These are phyloP conservation scores for Poecilia picta DNA, from an alignment of 2,797 vertebrate genomes.

Conservation along the genomic window DNA sequence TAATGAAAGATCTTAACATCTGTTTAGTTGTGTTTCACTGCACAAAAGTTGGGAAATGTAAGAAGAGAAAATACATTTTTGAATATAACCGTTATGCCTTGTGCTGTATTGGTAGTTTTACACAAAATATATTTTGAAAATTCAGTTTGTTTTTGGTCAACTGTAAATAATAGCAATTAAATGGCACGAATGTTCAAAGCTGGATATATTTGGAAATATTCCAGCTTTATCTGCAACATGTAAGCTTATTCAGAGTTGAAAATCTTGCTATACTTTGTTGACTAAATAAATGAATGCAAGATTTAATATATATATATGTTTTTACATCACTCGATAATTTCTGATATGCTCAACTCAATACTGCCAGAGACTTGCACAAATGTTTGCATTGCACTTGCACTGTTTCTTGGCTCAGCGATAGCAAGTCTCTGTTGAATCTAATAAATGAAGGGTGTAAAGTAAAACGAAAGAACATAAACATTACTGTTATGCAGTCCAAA, in stretches of 20 bases:
- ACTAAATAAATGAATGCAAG: background rate
- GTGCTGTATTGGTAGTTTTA: too few species aligned
- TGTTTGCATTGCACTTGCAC: background rate
- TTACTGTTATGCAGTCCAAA: conserved; percentile 27
- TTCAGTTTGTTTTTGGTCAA: background rate
- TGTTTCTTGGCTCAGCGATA: background rate
- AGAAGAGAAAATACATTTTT: too few species aligned
- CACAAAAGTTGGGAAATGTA: too few species aligned
- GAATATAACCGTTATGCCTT: too few species aligned
- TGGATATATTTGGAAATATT: background rate
- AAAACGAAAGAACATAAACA: conserved; percentile 32
- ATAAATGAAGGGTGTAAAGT: conserved; percentile 23
- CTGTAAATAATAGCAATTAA: background rate
- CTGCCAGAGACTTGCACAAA: background rate
- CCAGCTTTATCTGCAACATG: background rate
- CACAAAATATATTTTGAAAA: too few species aligned
- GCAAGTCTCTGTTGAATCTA: conserved; percentile 7
- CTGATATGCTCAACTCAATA: background rate
- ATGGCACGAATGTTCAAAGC: background rate
- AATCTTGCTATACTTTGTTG: background rate
- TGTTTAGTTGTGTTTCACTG: too few species aligned
- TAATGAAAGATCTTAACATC: too few species aligned
- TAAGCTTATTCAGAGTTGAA: background rate
- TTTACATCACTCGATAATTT: background rate
- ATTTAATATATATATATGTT: background rate